Evolutionary conservation across 2,888 invertebrate species (phyloP), one percentile per base, ranked within the genome.

Genomic region (Microctonus hyperodae): DNA sequence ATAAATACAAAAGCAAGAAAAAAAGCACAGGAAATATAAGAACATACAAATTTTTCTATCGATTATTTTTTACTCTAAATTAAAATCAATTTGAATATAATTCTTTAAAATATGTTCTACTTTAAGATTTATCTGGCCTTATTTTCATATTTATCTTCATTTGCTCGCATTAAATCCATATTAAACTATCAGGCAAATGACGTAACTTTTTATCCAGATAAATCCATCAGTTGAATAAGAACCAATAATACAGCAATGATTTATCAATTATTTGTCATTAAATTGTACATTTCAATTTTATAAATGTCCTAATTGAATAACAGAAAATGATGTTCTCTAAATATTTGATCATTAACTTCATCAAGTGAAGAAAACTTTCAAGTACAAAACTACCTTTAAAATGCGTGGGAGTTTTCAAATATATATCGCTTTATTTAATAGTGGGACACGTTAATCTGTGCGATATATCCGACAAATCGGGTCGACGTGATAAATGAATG

Each of bases 401-500:
- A 33, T 25, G 55, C 31, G 65, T 66, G 65, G 65, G 65, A 66
- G 61, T 22, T 56, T 28, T 20, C 5, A 60, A 37, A 25, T 16
- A 55, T 63, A 16, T 40, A 61, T 48, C n/a, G 25, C 6, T 16
- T 33, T 7, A 44, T 44, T 44, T 4, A 6, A 44, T 44, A 66
- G 48, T 61, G 61, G 65, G 61, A 66, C 56, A 56, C 44, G 50
- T 58, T 67, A 62, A 67, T 66, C 56, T 56, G 11, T 22, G 57
- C 33, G 57, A 53, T 67, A 37, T 40, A 67, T 62, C 62, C 56
- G 62, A 62, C 62, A 37, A 64, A 67, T 57, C 66, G 61, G 62
- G 57, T 62, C 62, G 62, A 44, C 60, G 65, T 60, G 55, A 69
- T 50, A 67, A 28, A 22, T 57, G 56, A 64, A 60, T 13, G 59